phyloP scores from a whole-genome alignment of 2,113 vertebrate species.

The Eonycteris spelaea region DNA sequence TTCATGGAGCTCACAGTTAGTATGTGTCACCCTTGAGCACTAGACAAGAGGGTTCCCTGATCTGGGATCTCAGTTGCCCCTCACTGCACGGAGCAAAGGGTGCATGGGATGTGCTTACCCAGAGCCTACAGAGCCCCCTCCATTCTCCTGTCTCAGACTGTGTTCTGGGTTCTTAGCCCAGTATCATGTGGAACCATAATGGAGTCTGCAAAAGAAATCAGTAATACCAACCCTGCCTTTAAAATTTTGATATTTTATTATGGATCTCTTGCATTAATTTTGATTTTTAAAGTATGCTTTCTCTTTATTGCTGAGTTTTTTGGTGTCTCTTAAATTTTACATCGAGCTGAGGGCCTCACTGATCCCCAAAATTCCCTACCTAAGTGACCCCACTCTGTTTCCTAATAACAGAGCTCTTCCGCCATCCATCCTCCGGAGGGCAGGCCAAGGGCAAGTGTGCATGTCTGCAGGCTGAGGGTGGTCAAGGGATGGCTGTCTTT shows the following conservation, averaged over 20 bases:
- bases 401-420: background rate
- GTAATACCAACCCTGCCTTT: background rate
- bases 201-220: background rate
- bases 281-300: background rate
- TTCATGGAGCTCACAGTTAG: background rate
- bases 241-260: background rate
- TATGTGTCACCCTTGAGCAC: background rate
- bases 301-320: background rate
- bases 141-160: background rate
- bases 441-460: background rate
- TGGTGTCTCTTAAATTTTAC: background rate
- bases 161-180: background rate
- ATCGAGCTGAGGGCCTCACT: background rate
- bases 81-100: background rate
- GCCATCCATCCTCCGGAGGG: background rate
- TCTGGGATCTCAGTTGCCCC: background rate
- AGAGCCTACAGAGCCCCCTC: fast-evolving
- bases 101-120: background rate
- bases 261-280: background rate
- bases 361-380: background rate
- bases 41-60: background rate
- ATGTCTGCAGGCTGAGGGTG: background rate
- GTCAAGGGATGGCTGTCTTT: background rate
- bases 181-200: background rate
- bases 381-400: background rate